phyloP scores from a whole-genome alignment of 2,888 invertebrate genomes.

The Pterostichus niger region DNA sequence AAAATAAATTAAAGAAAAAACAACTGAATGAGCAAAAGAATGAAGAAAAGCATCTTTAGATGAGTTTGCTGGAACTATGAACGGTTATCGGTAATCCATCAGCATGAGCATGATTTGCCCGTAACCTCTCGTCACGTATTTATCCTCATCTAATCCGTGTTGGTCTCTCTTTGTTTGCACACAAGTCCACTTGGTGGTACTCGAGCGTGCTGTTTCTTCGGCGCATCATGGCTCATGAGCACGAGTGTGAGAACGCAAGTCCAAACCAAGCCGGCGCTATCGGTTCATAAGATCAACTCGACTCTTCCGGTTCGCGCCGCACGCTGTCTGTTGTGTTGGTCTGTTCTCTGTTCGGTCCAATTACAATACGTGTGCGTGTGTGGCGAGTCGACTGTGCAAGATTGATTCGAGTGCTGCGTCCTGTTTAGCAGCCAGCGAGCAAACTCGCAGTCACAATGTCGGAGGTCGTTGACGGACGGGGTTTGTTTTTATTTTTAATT shows the following conservation, averaged over 20 bases:
- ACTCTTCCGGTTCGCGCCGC: constrained; percentile 47
- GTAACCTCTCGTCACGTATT: constrained; percentile 11
- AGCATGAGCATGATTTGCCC: not conserved
- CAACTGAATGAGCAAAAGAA: not conserved
- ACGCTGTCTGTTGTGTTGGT: constrained; percentile 12
- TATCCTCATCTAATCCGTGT: constrained; percentile 10
- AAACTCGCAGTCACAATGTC: not conserved
- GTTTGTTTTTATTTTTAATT: constrained; percentile 54
- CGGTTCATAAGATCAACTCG: constrained; percentile 45
- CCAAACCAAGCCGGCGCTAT: constrained; percentile 49
- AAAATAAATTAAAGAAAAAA: no score
- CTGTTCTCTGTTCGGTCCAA: constrained; percentile 30
- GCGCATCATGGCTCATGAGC: constrained; percentile 1
- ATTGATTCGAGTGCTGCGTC: constrained; percentile 15
- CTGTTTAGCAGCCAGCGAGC: constrained; percentile 15
- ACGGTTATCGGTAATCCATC: constrained; percentile 9
- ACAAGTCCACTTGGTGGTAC: not conserved
- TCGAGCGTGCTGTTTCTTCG: not conserved
- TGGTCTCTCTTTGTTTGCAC: constrained; percentile 25
- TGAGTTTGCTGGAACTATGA: not conserved
- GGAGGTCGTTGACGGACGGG: constrained; percentile 51
- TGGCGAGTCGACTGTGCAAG: constrained; percentile 22
- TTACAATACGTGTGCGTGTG: constrained; percentile 12
- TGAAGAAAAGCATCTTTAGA: no score
- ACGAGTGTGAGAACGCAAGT: constrained; percentile 49